Conservation (phyloP, 2,113 vertebrate species). For the Gallinago jamesoni region DNA sequence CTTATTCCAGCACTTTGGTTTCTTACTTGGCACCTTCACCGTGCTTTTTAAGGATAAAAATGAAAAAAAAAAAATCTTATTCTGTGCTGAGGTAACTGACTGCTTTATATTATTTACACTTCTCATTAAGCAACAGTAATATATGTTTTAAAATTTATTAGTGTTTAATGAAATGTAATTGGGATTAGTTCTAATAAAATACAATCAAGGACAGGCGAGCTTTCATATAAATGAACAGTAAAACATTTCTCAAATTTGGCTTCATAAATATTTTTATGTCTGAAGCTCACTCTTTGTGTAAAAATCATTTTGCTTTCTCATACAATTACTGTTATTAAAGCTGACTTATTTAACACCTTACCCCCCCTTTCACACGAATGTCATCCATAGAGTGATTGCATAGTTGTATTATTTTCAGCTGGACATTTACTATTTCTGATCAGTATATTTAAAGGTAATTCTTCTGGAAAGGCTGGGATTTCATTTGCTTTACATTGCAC, state of each 20-base stretch:
- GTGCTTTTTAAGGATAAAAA: neutral
- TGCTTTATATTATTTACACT: neutral
- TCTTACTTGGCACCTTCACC: neutral
- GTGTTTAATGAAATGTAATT: conserved; percentile 12
- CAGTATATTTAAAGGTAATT: neutral
- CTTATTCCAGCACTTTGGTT: neutral
- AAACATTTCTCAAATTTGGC: neutral
- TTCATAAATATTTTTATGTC: neutral
- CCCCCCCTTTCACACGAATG: neutral
- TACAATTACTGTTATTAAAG: neutral
- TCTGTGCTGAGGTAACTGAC: neutral
- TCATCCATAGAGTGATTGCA: neutral
- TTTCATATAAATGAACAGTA: neutral
- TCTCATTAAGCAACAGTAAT: neutral
- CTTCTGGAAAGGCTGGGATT: conserved; percentile 13
- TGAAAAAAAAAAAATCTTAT: neutral
- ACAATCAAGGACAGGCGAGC: neutral
- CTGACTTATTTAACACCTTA: neutral
- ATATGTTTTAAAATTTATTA: conserved; percentile 11
- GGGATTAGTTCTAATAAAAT: neutral
- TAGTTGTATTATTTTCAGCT: neutral
- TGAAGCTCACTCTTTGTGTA: neutral
- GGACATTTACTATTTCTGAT: neutral
- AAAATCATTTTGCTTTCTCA: neutral
- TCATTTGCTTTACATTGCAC: conserved; percentile 36